phyloP scores from a whole-genome alignment of 2,797 vertebrate species.

The Acomys russatus region DNA sequence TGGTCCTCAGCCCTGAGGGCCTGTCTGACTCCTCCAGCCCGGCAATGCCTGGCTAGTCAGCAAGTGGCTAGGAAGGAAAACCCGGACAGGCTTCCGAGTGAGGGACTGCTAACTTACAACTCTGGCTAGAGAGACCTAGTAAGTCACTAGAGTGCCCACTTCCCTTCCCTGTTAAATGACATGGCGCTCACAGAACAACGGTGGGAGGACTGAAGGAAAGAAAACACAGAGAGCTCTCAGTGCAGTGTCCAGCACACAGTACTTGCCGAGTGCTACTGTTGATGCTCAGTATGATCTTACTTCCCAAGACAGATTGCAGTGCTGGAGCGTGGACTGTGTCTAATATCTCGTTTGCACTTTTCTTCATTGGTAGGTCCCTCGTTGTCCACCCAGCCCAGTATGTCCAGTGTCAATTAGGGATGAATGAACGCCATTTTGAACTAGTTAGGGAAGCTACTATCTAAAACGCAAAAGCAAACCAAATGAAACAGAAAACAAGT shows the following conservation, averaged over 20 bases:
- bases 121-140: neutral
- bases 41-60: neutral
- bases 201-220: neutral
- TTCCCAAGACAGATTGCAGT: neutral
- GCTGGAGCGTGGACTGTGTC: neutral
- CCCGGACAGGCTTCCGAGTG: neutral
- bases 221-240: neutral
- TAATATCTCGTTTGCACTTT: neutral
- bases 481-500: neutral
- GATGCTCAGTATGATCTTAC: neutral
- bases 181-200: accelerated
- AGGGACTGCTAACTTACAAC: neutral
- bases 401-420: neutral
- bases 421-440: neutral
- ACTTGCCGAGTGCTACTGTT: neutral
- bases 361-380: neutral
- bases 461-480: neutral
- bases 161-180: neutral
- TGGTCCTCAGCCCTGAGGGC: no score
- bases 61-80: neutral
- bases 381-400: neutral
- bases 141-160: neutral
- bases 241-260: neutral
- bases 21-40: neutral
- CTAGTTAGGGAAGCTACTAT: neutral